Evolutionary conservation across 2,797 vertebrate species (phyloP), one percentile per base, ranked within the genome.

Genomic region (Pelochelys cantorii): DNA sequence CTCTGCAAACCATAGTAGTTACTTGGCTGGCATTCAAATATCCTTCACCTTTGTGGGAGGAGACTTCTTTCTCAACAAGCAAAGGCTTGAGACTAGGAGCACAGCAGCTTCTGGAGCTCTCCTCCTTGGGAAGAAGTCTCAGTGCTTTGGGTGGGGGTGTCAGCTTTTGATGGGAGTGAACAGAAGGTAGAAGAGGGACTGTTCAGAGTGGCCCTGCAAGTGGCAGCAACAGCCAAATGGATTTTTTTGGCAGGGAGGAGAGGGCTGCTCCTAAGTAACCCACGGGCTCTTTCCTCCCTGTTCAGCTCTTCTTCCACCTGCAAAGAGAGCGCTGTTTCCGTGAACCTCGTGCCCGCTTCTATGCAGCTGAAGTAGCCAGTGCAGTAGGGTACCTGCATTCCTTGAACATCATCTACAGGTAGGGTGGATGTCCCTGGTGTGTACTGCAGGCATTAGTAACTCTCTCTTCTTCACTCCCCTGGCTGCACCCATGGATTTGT

Each of bases 321-420:
- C 99, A 99, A 97, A 98, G 98, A 86, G 99, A 99, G 85, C 98
- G 98, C 48, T 99, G 98, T 84, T 99, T 99, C 97, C 98, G 98
- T 4, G 99, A 99, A 91, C 98, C 99, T 23, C 98, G 99, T 59
- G 99, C 99, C 0, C 98, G 99, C 3, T 99, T 99, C 97, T 99
- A 99, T 0, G 86, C 98, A 0, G 99, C 99, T 0, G 99, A 99
- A 96, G 98, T 99, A 0, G 99, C 99, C 25, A 99, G 99, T 2
- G 99, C 99, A 34, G 98, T 99, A 7, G 99, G 99, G 34, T 99
- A 99, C 97, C 98, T 99, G 71, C 99, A 99, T 94, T 99, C 99
- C 48, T 98, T 99, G 95, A 99, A 99, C 96, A 99, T 99, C 54
- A 98, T 99, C 95, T 99, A 99, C 98, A 99, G 99, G 99, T 99